Evolutionary conservation across 2,797 vertebrate species (phyloP), one percentile per base, ranked within the genome.

Genomic region (Brotula barbata): DNA sequence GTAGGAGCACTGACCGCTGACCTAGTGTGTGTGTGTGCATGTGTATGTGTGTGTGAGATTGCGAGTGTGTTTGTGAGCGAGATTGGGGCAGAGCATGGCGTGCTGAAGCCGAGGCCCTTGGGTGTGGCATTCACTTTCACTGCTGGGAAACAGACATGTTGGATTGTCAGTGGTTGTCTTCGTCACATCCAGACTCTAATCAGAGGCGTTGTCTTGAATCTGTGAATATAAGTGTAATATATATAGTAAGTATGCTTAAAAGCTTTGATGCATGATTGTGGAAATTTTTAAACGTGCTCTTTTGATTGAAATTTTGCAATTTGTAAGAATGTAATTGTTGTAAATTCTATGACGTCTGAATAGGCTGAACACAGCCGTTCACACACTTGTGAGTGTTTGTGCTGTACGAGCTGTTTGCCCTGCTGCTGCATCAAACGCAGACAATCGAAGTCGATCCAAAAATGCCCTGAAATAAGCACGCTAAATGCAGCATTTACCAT

Each of bases 121-220:
- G 80, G 80, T 79, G 81, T 82, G 81, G 73, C 77, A 43, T 51
- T 21, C 12, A 11, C 43, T 41, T 44, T 16, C 13, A 25, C 3
- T 8, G 15, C 25, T 5, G 17, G 8, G 17, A 52, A 46, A 42
- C 23, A 39, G 7, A 15, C 8, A 23, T 33, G 31, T 33, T 33
- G 31, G 31, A 7, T 22, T 16, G n/a, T 17, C 22, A 7, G 25
- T 31, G 23, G 25, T 28, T 28, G 4, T 28, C 25, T 8, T 28
- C 25, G 28, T n/a, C 46, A 14, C n/a, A 23, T 14, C 21, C n/a
- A 17, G n/a, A n/a, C n/a, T 17, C 6, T 17, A 41, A 41, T 16
- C 39, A 16, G 3, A 2, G 19, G 17, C 36, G 19, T 2, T 16
- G n/a, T 13, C 11, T 3, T 42, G 14, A 6, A 22, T 19, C 22